Base-by-base conservation (phyloP, 2,888 invertebrate species). In the Yponomeuta evonymella region DNA sequence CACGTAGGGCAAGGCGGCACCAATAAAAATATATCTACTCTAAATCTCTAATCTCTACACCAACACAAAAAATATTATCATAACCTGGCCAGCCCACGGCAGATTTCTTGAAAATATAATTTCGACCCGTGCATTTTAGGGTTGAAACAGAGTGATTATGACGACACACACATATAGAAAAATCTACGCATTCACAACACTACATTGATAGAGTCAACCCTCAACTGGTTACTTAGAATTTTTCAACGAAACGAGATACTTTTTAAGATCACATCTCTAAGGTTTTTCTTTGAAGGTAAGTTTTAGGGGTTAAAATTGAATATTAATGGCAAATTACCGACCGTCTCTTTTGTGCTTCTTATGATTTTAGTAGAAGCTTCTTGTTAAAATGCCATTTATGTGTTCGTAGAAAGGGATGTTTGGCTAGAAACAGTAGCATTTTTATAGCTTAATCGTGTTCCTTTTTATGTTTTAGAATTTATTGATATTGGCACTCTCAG, bases 311-410 rank as follows among this genome's bases (percentile, higher is more conserved):
- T 85, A 86, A 90, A 89, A 91, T 91, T 90, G 91, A 92, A 92
- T 92, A 91, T 92, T 91, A 92, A 92, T 92, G 90, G 91, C 87
- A 90, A 87, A 90, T 91, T 90, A 91, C 85, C 83, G 82, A 81
- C 79, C 76, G 76, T 73, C 79, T 83, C 81, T 83, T 71, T 81
- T 72, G 78, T 81, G 82, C 84, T 88, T 15, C 90, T 91, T 91
- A 92, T 92, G 87, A 83, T 91, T 91, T 88, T 91, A 91, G 91
- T 90, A 89, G 84, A 58, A 36, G 75, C 79, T 80, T 71, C 87
- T 85, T 80, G 86, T 89, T 90, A 90, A 33, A 33, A 89, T 88
- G 84, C 69, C 78, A 15, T 79, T 85, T 87, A 88, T 88, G 81
- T 79, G 78, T 92, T 91, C 91, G 74, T 23, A 75, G 91, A 91